A percentile compares a stretch with the other conserved stretches of the same genome.
Conservation (phyloP, 2,888 invertebrate genomes). For the Agrotis exclamationis region DNA sequence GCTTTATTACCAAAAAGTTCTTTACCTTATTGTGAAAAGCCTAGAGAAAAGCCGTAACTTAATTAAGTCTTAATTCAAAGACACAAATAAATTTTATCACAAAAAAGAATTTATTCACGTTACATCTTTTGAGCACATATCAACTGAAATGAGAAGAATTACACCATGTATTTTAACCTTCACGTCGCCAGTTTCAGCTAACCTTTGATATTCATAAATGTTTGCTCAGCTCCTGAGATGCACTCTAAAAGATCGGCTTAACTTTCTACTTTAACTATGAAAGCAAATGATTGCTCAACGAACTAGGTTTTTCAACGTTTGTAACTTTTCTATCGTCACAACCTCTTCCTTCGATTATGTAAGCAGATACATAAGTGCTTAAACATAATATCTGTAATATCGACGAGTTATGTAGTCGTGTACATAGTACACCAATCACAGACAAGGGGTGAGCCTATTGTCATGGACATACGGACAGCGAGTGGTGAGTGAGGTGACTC, state of each 20-base stretch:
- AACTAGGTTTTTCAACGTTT: neutral
- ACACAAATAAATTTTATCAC: neutral
- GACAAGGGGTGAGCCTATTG: no score
- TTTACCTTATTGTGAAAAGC: neutral
- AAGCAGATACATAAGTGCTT: neutral
- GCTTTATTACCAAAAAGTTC: neutral
- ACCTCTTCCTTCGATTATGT: neutral
- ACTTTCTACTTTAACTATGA: constrained; percentile 27
- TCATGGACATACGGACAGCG: no score
- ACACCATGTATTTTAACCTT: constrained; percentile 7
- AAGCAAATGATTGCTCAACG: constrained; percentile 30
- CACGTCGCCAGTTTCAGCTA: constrained; percentile 6
- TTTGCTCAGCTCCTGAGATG: constrained; percentile 36
- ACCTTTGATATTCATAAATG: constrained; percentile 53
- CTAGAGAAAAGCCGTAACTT: no score
- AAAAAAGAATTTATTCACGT: neutral
- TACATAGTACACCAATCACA: no score
- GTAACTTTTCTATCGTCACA: no score
- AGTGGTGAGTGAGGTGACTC: no score
- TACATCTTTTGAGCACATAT: neutral
- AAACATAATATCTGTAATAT: no score
- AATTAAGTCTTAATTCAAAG: neutral
- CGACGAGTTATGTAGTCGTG: no score
- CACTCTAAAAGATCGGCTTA: constrained; percentile 47
- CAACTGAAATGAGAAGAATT: constrained; percentile 1